Percentiles rank a stretch among this genome's conserved stretches.
Evolutionary conservation across 2,797 vertebrate genomes (phyloP).

Genomic region (Anisognathus igniventris): DNA sequence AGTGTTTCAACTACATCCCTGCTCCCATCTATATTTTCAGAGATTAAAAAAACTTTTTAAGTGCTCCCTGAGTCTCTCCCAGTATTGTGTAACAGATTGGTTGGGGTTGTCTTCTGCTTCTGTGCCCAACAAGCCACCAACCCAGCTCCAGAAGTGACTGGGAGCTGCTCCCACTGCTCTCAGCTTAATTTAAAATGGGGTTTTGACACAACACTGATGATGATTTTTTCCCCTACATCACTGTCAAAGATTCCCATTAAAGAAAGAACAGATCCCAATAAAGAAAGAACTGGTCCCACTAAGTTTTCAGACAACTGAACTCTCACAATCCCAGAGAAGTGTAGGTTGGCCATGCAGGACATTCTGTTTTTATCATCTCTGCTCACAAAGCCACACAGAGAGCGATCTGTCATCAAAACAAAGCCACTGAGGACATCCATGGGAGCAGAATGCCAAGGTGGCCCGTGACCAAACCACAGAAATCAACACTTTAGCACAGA

Average conservation of each 20-base stretch:
- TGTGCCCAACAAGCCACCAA: background rate
- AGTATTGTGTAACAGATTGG: background rate
- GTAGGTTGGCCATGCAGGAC: rapidly evolving
- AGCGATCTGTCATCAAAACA: background rate
- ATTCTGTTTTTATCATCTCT: background rate
- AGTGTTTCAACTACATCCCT: background rate
- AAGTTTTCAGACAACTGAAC: background rate
- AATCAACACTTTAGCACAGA: background rate
- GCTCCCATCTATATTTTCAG: background rate
- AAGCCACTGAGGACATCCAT: background rate
- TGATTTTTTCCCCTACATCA: rapidly evolving
- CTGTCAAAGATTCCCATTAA: background rate
- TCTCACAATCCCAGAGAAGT: background rate
- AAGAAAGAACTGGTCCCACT: background rate
- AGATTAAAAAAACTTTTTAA: background rate
- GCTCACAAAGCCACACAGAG: background rate
- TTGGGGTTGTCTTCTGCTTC: background rate
- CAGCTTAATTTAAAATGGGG: background rate
- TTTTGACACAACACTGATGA: background rate
- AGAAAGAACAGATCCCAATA: background rate
- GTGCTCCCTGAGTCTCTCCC: background rate
- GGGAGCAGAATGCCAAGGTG: background rate
- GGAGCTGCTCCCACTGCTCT: background rate
- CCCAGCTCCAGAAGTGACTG: rapidly evolving
- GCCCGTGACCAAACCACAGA: background rate